Percentiles rank a stretch among this genome's conserved stretches.
Conservation (phyloP, 2,888 invertebrate genomes). For the Tuberolachnus salignus region DNA sequence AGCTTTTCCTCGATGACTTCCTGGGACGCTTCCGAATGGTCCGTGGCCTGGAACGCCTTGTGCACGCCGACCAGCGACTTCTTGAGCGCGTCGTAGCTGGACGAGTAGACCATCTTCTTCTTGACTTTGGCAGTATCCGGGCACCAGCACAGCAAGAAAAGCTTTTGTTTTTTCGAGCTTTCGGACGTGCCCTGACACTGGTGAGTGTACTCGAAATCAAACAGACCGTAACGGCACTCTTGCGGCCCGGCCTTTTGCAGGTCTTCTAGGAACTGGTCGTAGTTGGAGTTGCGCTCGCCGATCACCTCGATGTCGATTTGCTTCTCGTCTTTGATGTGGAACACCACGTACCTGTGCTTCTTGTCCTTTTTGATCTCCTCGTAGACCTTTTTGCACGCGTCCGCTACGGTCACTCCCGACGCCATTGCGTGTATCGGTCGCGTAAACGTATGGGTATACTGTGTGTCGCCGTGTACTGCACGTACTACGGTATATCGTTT, state of each 20-base stretch:
- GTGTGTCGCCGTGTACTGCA: not conserved
- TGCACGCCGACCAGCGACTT: conserved; percentile 95
- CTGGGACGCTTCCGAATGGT: conserved; percentile 90
- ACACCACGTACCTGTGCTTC: conserved; percentile 95
- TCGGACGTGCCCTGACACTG: conserved; percentile 96
- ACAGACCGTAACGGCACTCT: conserved; percentile 97
- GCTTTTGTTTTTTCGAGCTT: conserved; percentile 95
- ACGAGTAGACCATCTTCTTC: conserved; percentile 82
- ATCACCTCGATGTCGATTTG: conserved; percentile 94
- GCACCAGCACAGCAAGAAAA: conserved; percentile 98
- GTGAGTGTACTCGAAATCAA: conserved; percentile 97
- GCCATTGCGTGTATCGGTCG: conserved; percentile 66
- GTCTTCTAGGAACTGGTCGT: conserved; percentile 92
- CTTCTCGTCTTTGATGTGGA: conserved; percentile 93
- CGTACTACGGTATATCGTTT: too few relatives aligned
- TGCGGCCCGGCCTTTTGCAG: conserved; percentile 88
- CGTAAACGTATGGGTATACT: not conserved
- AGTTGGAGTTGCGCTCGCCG: conserved; percentile 84
- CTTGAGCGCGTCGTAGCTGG: conserved; percentile 97
- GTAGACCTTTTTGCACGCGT: conserved; percentile 92
- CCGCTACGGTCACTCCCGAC: conserved; percentile 95
- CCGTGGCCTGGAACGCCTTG: conserved; percentile 88
- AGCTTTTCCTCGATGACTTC: conserved; percentile 93
- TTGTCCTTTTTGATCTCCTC: conserved; percentile 98
- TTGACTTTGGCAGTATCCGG: conserved; percentile 94